Evolutionary conservation across 2,113 vertebrate species (phyloP).

Genomic region (Echinops telfairi): DNA sequence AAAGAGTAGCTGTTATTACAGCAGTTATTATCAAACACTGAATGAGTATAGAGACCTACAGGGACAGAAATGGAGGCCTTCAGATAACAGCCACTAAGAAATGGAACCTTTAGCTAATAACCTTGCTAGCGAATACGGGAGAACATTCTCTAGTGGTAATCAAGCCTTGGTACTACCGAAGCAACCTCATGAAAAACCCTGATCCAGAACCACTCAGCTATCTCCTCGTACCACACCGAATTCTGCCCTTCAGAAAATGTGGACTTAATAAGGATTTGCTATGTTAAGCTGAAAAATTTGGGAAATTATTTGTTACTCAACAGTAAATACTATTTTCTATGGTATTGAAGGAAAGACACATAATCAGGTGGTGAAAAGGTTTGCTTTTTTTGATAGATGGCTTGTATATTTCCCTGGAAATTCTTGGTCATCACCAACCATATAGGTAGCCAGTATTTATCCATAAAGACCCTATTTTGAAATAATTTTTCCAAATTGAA

Average conservation of each 20-base stretch:
- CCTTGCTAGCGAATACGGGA: too few species aligned
- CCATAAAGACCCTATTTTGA: not conserved
- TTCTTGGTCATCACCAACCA: not conserved
- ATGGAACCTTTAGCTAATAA: too few species aligned
- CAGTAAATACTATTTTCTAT: not conserved
- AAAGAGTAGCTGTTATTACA: too few species aligned
- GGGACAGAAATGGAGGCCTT: too few species aligned
- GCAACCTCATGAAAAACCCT: too few species aligned
- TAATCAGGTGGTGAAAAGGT: not conserved
- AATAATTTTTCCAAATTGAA: slow-evolving; percentile 20
- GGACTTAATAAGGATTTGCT: not conserved
- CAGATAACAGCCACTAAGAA: too few species aligned
- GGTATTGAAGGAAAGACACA: slow-evolving; percentile 14
- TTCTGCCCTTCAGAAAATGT: not conserved
- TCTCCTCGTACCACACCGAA: not conserved
- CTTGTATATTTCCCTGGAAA: not conserved
- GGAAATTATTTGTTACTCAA: not conserved
- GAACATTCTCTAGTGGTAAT: too few species aligned
- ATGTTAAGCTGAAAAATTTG: not conserved
- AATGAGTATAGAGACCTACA: too few species aligned
- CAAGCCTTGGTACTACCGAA: too few species aligned
- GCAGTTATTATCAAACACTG: too few species aligned
- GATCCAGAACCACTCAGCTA: too few species aligned
- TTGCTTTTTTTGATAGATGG: not conserved
- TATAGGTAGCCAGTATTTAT: not conserved